A percentile compares a stretch with the other conserved stretches of the same genome.
These are phyloP conservation scores for Archips xylosteana DNA, from an alignment of 2,888 invertebrate species.

Conservation along the genomic window DNA sequence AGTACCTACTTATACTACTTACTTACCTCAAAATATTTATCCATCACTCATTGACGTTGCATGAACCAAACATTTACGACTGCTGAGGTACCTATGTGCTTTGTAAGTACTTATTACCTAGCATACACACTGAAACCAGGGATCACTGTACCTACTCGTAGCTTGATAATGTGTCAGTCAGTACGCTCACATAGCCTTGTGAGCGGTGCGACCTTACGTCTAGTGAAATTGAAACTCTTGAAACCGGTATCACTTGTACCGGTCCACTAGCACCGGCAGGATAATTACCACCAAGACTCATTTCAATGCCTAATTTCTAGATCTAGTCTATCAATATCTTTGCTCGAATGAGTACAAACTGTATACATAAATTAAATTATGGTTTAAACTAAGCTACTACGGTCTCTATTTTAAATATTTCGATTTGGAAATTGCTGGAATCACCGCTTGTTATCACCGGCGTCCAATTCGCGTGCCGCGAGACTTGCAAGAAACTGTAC, in stretches of 20 bases:
- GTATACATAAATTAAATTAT: neutral
- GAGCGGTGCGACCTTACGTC: conserved; percentile 73
- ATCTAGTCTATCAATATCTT: neutral
- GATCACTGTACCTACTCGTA: conserved; percentile 32
- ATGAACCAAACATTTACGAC: too few species aligned
- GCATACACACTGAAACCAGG: neutral
- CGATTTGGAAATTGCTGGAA: conserved; percentile 13
- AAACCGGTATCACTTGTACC: conserved; percentile 66
- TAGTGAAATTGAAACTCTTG: conserved; percentile 73
- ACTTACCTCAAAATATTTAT: too few species aligned
- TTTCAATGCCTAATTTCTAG: conserved; percentile 49
- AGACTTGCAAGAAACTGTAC: conserved; percentile 61
- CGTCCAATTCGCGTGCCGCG: conserved; percentile 57
- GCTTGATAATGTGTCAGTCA: conserved; percentile 43
- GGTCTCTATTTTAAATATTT: neutral
- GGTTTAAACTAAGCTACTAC: neutral
- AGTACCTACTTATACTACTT: neutral
- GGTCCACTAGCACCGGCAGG: conserved; percentile 58
- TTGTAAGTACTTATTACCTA: neutral
- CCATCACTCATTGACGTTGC: too few species aligned
- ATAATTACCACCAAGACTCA: conserved; percentile 58
- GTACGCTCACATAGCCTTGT: conserved; percentile 78
- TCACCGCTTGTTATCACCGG: conserved; percentile 53
- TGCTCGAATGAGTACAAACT: neutral
- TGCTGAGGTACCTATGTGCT: too few species aligned